Base-by-base conservation (phyloP, 64 coral and sea anemone species). In the Actinia equina region DNA sequence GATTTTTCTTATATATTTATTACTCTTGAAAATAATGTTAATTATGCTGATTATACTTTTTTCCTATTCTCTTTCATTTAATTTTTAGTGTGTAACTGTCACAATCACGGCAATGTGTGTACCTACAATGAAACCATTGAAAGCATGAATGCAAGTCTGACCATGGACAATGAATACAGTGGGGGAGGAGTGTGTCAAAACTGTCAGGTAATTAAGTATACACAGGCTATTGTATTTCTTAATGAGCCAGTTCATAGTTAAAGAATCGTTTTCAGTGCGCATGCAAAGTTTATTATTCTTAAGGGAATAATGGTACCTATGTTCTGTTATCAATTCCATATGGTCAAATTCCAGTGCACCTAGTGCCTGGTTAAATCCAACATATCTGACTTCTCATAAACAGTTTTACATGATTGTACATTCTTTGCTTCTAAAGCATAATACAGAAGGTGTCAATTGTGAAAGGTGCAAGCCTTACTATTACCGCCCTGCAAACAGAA, bases 371-470 rank as follows among this genome's bases (percentile, higher is more conserved):
- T 37, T 37, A 5, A 74, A 8, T 1, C 69, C 23, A 41, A 15
- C 0, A 2, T n/a, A 37, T 4, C 10, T 13, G 14, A 2, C 46
- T 49, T 49, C 7, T 49, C 3, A 6, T 49, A 49, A 49, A 49
- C 46, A 37, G 30, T 49, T 49, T 49, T 49, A 49, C 7, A 8
- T 74, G 14, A n/a, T n/a, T n/a, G n/a, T n/a, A n/a, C n/a, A n/a
- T 74, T 74, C 13, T 69, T 42, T 86, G 4, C 17, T 85, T 86
- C 25, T 25, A 18, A 67, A 99, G 93, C 90, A 99, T 59, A 89
- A 99, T 30, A 99, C 97, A 51, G 84, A 89, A 65, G 97, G 97
- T 52, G 92, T 99, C 37, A 99, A 99, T 55, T 99, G 97, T 88
- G 90, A 99, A 79, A 87, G 77, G 26, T 99, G 97, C 55, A 43